Conservation (phyloP, 2,888 invertebrate species). For the Eupithecia subfuscata region DNA sequence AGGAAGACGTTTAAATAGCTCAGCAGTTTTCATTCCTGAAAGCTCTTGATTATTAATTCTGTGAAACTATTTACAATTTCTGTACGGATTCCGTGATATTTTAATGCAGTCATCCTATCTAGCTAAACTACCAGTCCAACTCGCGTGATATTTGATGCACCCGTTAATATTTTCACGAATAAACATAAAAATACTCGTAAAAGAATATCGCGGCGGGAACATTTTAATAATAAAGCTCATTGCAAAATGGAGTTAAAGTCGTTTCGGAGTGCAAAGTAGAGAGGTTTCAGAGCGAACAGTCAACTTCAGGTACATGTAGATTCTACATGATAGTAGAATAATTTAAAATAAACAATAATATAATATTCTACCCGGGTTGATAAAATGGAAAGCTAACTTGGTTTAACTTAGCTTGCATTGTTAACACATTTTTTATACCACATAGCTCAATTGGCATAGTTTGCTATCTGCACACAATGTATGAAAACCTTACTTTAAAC, state of each 20-base stretch:
- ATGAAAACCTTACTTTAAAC: too few species aligned
- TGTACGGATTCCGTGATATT: too few species aligned
- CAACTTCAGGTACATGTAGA: background rate
- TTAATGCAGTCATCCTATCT: background rate
- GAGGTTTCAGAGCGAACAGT: background rate
- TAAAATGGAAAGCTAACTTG: background rate
- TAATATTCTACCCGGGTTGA: background rate
- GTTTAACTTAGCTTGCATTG: too few species aligned
- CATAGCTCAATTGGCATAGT: too few species aligned
- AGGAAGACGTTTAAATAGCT: too few species aligned
- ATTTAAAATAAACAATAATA: background rate
- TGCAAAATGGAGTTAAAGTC: conserved; percentile 38
- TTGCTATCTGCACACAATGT: too few species aligned
- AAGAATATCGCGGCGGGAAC: conserved; percentile 43
- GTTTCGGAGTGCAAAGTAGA: conserved; percentile 35
- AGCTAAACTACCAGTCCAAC: background rate
- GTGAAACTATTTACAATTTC: too few species aligned
- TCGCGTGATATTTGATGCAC: conserved; percentile 41
- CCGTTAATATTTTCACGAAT: conserved; percentile 41
- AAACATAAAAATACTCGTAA: conserved; percentile 46
- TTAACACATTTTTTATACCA: too few species aligned
- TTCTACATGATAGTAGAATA: background rate
- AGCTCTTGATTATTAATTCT: too few species aligned
- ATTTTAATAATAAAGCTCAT: conserved; percentile 45
- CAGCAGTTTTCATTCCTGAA: too few species aligned